These are phyloP conservation scores for Eupelmus urozonus DNA, from an alignment of 2,888 invertebrate species.

Conservation along the genomic window DNA sequence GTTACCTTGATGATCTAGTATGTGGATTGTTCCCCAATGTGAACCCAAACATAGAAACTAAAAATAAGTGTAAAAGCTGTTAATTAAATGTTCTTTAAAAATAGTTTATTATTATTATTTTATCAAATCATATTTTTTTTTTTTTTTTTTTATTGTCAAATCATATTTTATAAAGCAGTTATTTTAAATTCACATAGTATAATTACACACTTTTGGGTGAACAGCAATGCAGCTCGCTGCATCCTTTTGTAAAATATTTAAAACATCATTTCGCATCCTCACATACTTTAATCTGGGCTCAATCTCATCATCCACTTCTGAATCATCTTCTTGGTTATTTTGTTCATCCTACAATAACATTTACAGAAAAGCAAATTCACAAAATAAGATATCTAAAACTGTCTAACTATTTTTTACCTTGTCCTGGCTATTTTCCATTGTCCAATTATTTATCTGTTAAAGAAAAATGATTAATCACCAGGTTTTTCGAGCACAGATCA, in stretches of 20 bases:
- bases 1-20: conserved; percentile 96
- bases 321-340: conserved; percentile 72
- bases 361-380: conserved; percentile 13
- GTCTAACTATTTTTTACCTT: conserved; percentile 62
- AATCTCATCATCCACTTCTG: conserved; percentile 80
- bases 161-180: not conserved
- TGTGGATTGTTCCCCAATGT: conserved; percentile 92
- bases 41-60: conserved; percentile 95
- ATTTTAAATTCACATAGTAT: not conserved
- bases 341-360: conserved; percentile 68
- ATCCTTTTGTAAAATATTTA: conserved; percentile 89
- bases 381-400: conserved; percentile 13
- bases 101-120: not conserved
- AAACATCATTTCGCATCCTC: conserved; percentile 91
- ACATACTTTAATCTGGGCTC: conserved; percentile 96
- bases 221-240: conserved; percentile 95
- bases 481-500: not conserved
- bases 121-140: not conserved
- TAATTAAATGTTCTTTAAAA: conserved; percentile 14
- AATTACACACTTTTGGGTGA: conserved; percentile 86
- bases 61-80: conserved; percentile 62
- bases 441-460: conserved; percentile 25
- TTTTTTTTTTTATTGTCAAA: not conserved
- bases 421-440: conserved; percentile 62
- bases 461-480: not conserved